A percentile compares a stretch with the other conserved stretches of the same genome.
Evolutionary conservation across 1,140 invertebrate genomes (phyloP).

Genomic region (Pseudachorutes palmiensis): DNA sequence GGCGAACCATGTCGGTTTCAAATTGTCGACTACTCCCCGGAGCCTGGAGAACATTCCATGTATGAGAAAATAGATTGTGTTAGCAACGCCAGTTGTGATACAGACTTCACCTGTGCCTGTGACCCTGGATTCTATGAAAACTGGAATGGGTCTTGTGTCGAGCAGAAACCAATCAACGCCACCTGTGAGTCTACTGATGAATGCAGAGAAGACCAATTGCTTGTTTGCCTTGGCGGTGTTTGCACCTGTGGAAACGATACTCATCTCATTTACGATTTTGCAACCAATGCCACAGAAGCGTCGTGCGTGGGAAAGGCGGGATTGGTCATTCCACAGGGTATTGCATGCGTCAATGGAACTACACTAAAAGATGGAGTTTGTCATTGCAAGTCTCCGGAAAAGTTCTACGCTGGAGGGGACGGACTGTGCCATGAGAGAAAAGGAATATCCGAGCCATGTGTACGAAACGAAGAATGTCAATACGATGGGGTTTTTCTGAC

Average conservation of each 20-base stretch:
- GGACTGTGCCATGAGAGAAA: background rate
- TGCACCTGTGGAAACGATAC: background rate
- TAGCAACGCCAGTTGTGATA: background rate
- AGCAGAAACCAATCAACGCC: background rate
- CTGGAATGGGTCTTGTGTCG: background rate
- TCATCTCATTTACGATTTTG: background rate
- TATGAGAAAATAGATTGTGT: background rate
- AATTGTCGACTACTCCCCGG: background rate
- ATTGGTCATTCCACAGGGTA: background rate
- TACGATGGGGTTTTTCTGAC: background rate
- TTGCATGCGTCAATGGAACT: background rate
- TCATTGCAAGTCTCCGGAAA: background rate
- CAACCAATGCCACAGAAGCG: background rate
- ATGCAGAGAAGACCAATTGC: background rate
- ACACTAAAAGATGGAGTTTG: background rate
- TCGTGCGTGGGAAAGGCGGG: background rate
- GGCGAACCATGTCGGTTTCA: background rate
- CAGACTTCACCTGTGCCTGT: background rate
- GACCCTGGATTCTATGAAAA: conserved; percentile 10
- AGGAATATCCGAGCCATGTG: background rate
- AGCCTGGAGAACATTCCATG: background rate
- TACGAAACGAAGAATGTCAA: background rate
- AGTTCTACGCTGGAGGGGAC: background rate
- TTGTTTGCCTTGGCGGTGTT: background rate
- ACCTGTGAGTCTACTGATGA: background rate